Evolutionary conservation across 2,797 vertebrate species (phyloP).

Genomic region (Astyanax mexicanus): DNA sequence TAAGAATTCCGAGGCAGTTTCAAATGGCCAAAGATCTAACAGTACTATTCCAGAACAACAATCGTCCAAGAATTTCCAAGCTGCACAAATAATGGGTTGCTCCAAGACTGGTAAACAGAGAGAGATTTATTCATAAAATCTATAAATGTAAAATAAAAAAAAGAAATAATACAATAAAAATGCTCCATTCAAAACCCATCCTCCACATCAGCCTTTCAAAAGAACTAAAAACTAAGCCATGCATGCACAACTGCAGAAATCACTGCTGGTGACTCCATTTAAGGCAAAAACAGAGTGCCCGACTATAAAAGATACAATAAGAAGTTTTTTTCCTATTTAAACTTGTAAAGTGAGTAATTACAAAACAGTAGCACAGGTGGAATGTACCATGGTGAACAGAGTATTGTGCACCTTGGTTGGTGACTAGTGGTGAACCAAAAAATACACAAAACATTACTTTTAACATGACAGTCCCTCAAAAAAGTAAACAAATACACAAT

Average conservation of each 20-base stretch:
- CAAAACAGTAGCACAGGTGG: not conserved
- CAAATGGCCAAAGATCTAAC: no score
- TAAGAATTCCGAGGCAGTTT: no score
- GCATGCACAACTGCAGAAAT: slow-evolving; percentile 21
- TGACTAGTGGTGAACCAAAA: not conserved
- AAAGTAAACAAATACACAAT: slow-evolving; percentile 4
- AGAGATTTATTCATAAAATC: slow-evolving; percentile 53
- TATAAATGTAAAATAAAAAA: slow-evolving; percentile 65
- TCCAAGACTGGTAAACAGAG: slow-evolving; percentile 18
- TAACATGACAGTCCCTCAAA: not conserved
- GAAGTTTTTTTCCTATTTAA: not conserved
- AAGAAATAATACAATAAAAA: slow-evolving; percentile 62
- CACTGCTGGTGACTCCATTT: slow-evolving; percentile 39
- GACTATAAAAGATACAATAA: not conserved
- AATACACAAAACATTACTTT: not conserved
- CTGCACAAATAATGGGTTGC: not conserved
- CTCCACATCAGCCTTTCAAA: not conserved
- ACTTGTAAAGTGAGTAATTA: not conserved
- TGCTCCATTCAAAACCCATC: not conserved
- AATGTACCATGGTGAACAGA: not conserved
- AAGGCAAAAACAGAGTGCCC: slow-evolving; percentile 19
- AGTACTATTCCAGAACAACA: no score
- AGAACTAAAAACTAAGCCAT: not conserved
- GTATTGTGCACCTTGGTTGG: not conserved
- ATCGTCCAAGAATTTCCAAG: no score